A percentile compares a stretch with the other conserved stretches of the same genome.
These are phyloP conservation scores for Cantharis rustica DNA, from an alignment of 2,888 invertebrate genomes.

Conservation along the genomic window DNA sequence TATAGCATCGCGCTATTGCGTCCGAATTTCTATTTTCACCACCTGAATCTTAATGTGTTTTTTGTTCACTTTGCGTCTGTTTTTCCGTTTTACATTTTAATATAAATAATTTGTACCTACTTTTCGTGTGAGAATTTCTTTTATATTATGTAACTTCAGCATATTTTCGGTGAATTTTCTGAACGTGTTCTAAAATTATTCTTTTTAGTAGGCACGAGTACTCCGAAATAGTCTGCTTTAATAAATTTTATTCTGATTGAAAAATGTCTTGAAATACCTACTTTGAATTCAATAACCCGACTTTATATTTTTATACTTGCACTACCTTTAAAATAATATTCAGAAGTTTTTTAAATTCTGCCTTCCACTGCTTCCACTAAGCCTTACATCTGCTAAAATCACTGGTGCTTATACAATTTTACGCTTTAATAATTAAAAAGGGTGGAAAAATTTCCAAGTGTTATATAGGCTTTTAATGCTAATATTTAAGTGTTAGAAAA, in stretches of 20 bases:
- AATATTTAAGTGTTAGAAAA: constrained; percentile 38
- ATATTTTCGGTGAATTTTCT: not conserved
- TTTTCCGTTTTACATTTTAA: not conserved
- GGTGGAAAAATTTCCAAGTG: constrained; percentile 17
- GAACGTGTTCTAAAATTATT: not conserved
- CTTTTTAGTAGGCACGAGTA: not conserved
- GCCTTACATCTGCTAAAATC: not conserved
- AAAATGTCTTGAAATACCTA: not conserved
- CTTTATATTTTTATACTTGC: not conserved
- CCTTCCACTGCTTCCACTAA: not conserved
- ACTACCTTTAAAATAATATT: not conserved
- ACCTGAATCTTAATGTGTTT: not conserved
- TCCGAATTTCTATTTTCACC: not conserved
- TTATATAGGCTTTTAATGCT: constrained; percentile 43
- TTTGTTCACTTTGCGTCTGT: not conserved
- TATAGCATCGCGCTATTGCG: not conserved
- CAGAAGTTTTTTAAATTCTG: not conserved
- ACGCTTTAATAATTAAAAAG: constrained; percentile 14
- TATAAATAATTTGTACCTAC: not conserved
- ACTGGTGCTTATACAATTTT: constrained; percentile 10
- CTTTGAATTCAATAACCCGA: not conserved
- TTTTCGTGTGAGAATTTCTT: too few relatives aligned
- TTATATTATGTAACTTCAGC: not conserved
- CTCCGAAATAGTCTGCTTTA: not conserved
- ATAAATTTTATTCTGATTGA: not conserved